Evolutionary conservation across 1,140 invertebrate genomes (phyloP).

Genomic region (Drosophila busckii): DNA sequence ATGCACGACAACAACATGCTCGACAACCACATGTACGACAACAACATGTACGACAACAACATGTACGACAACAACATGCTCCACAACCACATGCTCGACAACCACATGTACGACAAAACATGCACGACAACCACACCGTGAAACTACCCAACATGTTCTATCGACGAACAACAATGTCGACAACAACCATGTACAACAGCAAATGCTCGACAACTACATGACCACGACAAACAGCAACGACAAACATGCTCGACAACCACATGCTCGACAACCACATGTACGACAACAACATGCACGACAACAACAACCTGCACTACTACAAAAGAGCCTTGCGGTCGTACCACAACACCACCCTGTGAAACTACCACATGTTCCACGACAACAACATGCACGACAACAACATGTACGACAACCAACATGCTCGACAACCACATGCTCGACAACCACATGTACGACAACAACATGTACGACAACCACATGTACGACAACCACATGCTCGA

Average conservation of each 20-base stretch:
- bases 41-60: no score
- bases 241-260: background rate
- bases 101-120: no score
- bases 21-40: no score
- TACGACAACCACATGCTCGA: background rate
- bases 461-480: constrained; percentile 10
- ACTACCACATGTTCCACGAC: background rate
- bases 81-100: no score
- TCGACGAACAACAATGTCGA: background rate
- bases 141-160: background rate
- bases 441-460: background rate
- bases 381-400: background rate
- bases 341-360: constrained; percentile 2
- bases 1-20: background rate
- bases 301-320: background rate
- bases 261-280: background rate
- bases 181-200: background rate
- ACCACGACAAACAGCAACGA: background rate
- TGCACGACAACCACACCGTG: no score
- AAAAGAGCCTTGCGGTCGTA: background rate
- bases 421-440: no score
- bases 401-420: no score
- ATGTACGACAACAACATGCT: no score
- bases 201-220: background rate
- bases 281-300: background rate